phyloP scores from a whole-genome alignment of 2,797 vertebrate species.

The Trematocara caparti region DNA sequence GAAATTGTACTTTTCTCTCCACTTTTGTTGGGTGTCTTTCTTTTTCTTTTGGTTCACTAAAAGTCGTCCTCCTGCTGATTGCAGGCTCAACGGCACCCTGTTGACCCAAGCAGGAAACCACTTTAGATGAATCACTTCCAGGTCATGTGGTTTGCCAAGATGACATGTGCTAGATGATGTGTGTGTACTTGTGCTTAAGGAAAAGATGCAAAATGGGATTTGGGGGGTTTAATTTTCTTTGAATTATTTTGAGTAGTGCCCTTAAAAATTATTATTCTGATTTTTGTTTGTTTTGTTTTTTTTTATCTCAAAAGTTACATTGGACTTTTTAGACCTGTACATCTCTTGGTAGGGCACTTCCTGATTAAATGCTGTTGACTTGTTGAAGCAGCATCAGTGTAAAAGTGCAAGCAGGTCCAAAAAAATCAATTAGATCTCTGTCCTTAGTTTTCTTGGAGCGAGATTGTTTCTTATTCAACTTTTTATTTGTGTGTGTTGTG shows the following conservation, averaged over 20 bases:
- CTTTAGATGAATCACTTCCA: conserved; percentile 49
- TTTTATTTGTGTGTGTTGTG: conserved; percentile 6
- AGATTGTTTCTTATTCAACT: neutral
- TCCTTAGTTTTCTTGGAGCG: neutral
- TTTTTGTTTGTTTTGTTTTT: neutral
- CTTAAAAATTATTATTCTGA: neutral
- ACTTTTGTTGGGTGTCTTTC: neutral
- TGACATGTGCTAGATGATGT: conserved; percentile 8
- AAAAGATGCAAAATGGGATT: neutral
- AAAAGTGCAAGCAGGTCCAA: neutral
- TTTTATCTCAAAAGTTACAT: neutral
- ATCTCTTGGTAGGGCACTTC: neutral
- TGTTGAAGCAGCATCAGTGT: neutral
- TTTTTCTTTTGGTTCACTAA: neutral
- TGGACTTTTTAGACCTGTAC: neutral
- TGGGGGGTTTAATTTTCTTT: neutral
- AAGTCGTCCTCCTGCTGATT: conserved; percentile 14
- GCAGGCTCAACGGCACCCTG: conserved; percentile 14
- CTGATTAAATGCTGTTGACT: conserved; percentile 1
- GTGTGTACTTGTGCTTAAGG: neutral
- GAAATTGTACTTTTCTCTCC: neutral
- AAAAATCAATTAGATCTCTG: neutral
- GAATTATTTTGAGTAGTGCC: neutral
- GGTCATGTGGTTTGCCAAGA: conserved; percentile 10
- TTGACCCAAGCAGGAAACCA: conserved; percentile 27